A percentile compares a stretch with the other conserved stretches of the same genome.
These are phyloP conservation scores for Cartodere bifasciata DNA, from an alignment of 2,888 invertebrate genomes.

Conservation along the genomic window DNA sequence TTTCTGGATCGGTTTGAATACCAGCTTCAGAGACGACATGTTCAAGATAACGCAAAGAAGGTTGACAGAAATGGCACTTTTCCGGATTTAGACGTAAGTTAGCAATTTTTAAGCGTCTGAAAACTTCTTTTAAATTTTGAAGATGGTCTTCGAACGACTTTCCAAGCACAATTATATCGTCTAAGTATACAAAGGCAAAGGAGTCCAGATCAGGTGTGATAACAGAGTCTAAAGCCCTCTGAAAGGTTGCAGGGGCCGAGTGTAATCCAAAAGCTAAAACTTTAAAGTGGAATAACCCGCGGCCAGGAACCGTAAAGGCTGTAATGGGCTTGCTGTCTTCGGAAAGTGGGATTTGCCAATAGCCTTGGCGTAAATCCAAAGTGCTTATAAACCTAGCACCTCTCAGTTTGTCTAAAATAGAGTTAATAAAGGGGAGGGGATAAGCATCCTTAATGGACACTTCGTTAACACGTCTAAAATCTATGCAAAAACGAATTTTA, in stretches of 20 bases:
- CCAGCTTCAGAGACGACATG: slow-evolving; percentile 19
- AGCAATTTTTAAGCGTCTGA: slow-evolving; percentile 15
- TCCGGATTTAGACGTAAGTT: slow-evolving; percentile 20
- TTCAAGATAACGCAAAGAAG: slow-evolving; percentile 20
- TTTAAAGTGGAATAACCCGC: background rate
- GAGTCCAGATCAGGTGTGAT: slow-evolving; percentile 14
- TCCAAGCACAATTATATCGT: slow-evolving; percentile 21
- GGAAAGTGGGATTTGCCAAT: slow-evolving; percentile 12
- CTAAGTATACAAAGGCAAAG: slow-evolving; percentile 21
- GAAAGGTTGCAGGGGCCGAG: slow-evolving; percentile 18
- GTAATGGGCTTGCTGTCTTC: background rate
- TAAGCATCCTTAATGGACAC: slow-evolving; percentile 12
- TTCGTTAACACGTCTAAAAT: slow-evolving; percentile 12
- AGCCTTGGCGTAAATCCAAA: slow-evolving; percentile 9
- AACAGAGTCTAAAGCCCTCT: slow-evolving; percentile 17
- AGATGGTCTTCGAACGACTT: slow-evolving; percentile 14
- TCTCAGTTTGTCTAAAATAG: slow-evolving; percentile 10
- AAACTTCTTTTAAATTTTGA: slow-evolving; percentile 15
- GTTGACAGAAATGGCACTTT: slow-evolving; percentile 23
- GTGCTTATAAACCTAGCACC: slow-evolving; percentile 10
- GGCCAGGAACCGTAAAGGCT: background rate
- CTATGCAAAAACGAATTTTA: slow-evolving; percentile 11
- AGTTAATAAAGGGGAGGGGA: slow-evolving; percentile 10
- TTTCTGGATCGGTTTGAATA: slow-evolving; percentile 18
- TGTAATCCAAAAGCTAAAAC: slow-evolving; percentile 19